Evolutionary conservation across 2,797 vertebrate genomes (phyloP).

Genomic region (Mormyrops attenuatus): DNA sequence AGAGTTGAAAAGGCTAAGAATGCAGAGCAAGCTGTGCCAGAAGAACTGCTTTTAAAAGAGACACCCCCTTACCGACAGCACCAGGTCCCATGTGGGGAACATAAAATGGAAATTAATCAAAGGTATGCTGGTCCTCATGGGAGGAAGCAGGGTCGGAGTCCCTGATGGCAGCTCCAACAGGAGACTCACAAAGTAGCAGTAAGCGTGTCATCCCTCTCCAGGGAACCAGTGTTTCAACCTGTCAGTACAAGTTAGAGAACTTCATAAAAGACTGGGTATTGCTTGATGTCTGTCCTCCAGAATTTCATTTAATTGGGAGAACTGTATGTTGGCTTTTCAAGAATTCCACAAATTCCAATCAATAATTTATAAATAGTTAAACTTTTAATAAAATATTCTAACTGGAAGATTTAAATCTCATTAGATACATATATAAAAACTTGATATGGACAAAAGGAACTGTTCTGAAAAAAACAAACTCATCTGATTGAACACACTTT

Average conservation of each 20-base stretch:
- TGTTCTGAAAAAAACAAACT: not conserved
- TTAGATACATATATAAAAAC: not conserved
- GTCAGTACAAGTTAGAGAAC: not conserved
- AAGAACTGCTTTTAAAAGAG: not conserved
- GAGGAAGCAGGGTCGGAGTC: not conserved
- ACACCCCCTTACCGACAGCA: not conserved
- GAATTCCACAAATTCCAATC: not conserved
- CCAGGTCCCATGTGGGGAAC: not conserved
- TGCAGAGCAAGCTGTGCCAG: not conserved
- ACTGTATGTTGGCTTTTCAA: not conserved
- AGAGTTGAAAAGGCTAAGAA: not conserved
- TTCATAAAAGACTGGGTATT: not conserved
- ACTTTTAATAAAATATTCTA: not conserved
- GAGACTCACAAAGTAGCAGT: not conserved
- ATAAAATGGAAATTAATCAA: conserved; percentile 13
- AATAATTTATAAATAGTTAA: not conserved
- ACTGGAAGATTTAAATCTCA: not conserved
- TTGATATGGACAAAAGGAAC: not conserved
- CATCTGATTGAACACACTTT: not conserved
- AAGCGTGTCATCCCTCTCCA: not conserved
- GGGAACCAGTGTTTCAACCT: not conserved
- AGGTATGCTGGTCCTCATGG: not conserved
- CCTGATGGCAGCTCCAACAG: not conserved
- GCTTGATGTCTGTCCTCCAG: not conserved
- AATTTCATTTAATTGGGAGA: not conserved